Conservation (phyloP, 2,797 vertebrate species). For the Fistularia tabacaria region DNA sequence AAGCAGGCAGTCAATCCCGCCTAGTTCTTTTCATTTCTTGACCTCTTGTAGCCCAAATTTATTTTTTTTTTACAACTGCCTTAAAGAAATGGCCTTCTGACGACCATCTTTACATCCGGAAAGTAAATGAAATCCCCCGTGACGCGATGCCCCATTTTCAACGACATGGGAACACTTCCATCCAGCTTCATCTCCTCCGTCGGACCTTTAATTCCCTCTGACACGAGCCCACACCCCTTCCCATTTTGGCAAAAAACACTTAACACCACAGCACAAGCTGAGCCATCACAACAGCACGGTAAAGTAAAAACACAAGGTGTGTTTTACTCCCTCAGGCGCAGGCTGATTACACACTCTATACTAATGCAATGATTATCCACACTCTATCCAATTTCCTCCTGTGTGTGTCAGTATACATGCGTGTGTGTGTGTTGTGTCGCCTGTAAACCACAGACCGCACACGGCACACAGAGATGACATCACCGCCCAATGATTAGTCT, state of each 20-base stretch:
- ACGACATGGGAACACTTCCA: conserved; percentile 22
- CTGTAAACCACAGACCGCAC: conserved; percentile 43
- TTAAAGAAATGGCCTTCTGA: too few relatives aligned
- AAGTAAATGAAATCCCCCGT: neutral
- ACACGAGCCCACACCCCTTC: conserved; percentile 21
- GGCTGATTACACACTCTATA: conserved; percentile 54
- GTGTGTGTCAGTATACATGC: conserved; percentile 3
- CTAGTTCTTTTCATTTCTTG: too few relatives aligned
- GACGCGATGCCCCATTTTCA: conserved; percentile 2
- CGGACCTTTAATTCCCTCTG: conserved; percentile 18
- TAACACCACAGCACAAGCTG: conserved; percentile 29
- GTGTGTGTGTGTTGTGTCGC: conserved; percentile 13
- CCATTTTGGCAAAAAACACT: conserved; percentile 26
- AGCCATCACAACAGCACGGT: conserved; percentile 20
- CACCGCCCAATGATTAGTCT: conserved; percentile 52
- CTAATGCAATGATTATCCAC: conserved; percentile 59
- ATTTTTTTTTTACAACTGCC: too few relatives aligned
- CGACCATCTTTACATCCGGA: too few relatives aligned
- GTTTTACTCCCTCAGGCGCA: conserved; percentile 43
- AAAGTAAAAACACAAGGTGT: conserved; percentile 52
- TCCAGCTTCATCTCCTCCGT: conserved; percentile 18
- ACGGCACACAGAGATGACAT: conserved; percentile 56
- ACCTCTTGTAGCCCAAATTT: too few relatives aligned
- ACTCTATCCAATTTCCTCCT: conserved; percentile 58
- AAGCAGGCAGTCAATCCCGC: too few relatives aligned